A percentile compares a stretch with the other conserved stretches of the same genome.
Evolutionary conservation across 2,797 vertebrate genomes (phyloP).

Genomic region (Pangasius macronema): DNA sequence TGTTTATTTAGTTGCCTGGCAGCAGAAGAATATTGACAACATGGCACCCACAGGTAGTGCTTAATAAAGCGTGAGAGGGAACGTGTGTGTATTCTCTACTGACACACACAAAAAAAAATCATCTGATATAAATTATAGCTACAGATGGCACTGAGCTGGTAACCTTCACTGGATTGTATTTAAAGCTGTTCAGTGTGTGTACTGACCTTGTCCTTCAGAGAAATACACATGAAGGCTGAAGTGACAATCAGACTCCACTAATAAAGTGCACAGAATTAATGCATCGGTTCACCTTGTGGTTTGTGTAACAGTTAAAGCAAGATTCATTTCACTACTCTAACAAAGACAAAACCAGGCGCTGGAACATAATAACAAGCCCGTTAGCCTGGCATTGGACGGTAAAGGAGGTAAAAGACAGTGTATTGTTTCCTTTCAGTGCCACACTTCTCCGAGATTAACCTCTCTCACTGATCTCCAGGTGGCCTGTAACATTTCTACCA

Average conservation of each 20-base stretch:
- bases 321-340: background rate
- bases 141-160: background rate
- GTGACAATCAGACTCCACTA: background rate
- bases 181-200: background rate
- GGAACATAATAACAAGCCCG: background rate
- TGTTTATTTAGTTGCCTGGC: slow-evolving; percentile 12
- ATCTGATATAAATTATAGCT: background rate
- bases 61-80: background rate
- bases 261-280: background rate
- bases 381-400: background rate
- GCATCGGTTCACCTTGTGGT: background rate
- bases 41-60: background rate
- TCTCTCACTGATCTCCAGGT: no score
- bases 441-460: no score
- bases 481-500: background rate
- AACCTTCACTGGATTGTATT: background rate
- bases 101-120: background rate
- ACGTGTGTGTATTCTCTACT: background rate
- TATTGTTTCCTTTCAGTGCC: background rate
- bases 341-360: background rate
- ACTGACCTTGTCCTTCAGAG: background rate
- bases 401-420: background rate
- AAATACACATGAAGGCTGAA: background rate
- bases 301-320: background rate
- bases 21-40: background rate